Base-by-base conservation (phyloP, 2,113 vertebrate species). In the Uria aalge region DNA sequence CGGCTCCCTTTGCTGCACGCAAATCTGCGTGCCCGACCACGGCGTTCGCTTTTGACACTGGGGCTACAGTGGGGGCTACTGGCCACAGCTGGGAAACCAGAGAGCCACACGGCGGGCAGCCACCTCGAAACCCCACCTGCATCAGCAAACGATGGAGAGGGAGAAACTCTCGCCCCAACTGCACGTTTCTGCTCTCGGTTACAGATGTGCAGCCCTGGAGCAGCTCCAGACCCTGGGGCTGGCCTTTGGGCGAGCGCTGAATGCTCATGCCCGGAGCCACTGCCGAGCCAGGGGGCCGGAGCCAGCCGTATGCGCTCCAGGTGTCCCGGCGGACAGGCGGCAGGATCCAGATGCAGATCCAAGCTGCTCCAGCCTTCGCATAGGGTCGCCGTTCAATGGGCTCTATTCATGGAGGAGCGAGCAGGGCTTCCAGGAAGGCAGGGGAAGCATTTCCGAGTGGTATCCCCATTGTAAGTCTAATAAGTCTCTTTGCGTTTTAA, bases 171-270 rank as follows among this genome's bases (percentile, higher is more conserved):
- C 4, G 0, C 62, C 50, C 69, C 69, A 64, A 82, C 15, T 21
- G 59, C 34, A n/a, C n/a, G 8, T 43, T 41, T 43, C 91, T 74
- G 74, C 40, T 3, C 73, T 66, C 7, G 1, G 64, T 52, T 75
- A 60, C 88, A 89, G 96, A 91, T 60, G 72, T 56, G 79, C 68
- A 78, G 5, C 32, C 45, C 90, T 76, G 92, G 80, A 91, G 90
- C 45, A 38, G 48, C 85, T 96, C 93, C 89, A 78, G 89, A 38
- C 41, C 4, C 2, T 11, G 59, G 68, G 79, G 89, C 64, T 18
- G 34, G 73, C 2, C 4, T 17, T 40, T 17, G 77, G 84, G 76
- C 5, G 36, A 71, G 83, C 75, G 77, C 9, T 41, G 72, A 64
- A 53, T 5, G 38, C 1, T 2, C 62, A 4, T 16, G 36, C 9